Evolutionary conservation across 2,888 invertebrate species (phyloP), one percentile per base, ranked within the genome.

Genomic region (Petrolisthes cinctipes): DNA sequence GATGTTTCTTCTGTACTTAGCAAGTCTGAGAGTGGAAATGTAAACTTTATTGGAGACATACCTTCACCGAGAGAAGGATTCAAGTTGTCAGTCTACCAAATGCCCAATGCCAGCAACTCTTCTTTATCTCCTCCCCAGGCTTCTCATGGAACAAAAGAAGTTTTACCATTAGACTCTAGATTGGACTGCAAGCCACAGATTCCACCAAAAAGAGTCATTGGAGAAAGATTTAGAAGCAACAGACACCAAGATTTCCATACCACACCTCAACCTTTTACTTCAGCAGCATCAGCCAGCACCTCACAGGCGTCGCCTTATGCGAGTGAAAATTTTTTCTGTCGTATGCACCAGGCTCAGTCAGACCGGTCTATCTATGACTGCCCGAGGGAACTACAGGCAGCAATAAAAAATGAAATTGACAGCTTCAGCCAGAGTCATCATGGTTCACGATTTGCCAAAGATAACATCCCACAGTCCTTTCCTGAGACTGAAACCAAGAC

Each of bases 21-120:
- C 54, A 82, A 61, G 53, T 56, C 76, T 68, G 82, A 84, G 37
- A 85, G 84, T 61, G 82, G 86, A 75, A 76, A 54, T 86, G 82
- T 86, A 17, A 78, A 76, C 56, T 86, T 89, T 82, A 85, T 86
- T n/a, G 86, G 89, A 56, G 86, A 89, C 23, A 81, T 86, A 76
- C 83, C 86, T 23, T 87, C 85, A 20, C 85, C 89, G 56, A 76
- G 82, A 80, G 89, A 89, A 56, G 89, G 89, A 3, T 87, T 87
- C 53, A 89, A 89, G 61, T 57, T 89, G 37, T 89, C 89, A 57
- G 89, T 89, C 11, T 89, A 89, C 51, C 88, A 88, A 57, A 82
- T 82, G 61, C 88, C 88, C 4, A 76, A 76, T 14, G 51, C 56
- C 9, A 7, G 66, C 23, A 76, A 23, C 17, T 14, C 76, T n/a